Evolutionary conservation across 2,113 vertebrate genomes (phyloP).

Genomic region (Brachypteracias leptosomus): DNA sequence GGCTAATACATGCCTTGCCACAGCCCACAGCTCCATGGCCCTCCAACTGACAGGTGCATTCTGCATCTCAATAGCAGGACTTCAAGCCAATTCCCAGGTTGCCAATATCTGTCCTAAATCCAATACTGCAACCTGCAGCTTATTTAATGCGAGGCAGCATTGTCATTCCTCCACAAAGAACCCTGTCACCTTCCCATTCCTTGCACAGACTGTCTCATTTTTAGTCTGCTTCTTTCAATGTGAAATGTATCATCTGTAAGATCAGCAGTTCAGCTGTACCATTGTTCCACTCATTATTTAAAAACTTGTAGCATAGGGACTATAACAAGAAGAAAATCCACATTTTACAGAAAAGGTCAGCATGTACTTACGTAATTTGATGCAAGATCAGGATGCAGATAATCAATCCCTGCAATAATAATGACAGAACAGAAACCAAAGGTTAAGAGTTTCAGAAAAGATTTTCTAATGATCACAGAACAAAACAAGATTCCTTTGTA

Average conservation of each 20-base stretch:
- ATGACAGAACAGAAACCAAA: slow-evolving; percentile 48
- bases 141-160: not conserved
- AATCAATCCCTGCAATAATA: slow-evolving; percentile 89
- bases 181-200: not conserved
- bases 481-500: not conserved
- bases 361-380: slow-evolving; percentile 92
- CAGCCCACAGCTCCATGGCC: not conserved
- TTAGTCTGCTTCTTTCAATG: not conserved
- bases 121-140: not conserved
- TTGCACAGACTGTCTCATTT: not conserved
- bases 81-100: slow-evolving; percentile 4
- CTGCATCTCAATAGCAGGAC: slow-evolving; percentile 16
- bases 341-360: not conserved
- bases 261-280: not conserved
- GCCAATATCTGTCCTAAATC: not conserved
- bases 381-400: slow-evolving; percentile 93
- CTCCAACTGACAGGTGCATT: not conserved
- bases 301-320: not conserved
- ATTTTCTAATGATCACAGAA: not conserved
- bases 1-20: not conserved
- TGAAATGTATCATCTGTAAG: not conserved
- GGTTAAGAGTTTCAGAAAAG: slow-evolving; percentile 21
- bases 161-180: not conserved
- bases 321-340: not conserved
- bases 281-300: not conserved